Evolutionary conservation across 2,888 invertebrate species (phyloP), one percentile per base, ranked within the genome.

Genomic region (Laothoe populi): DNA sequence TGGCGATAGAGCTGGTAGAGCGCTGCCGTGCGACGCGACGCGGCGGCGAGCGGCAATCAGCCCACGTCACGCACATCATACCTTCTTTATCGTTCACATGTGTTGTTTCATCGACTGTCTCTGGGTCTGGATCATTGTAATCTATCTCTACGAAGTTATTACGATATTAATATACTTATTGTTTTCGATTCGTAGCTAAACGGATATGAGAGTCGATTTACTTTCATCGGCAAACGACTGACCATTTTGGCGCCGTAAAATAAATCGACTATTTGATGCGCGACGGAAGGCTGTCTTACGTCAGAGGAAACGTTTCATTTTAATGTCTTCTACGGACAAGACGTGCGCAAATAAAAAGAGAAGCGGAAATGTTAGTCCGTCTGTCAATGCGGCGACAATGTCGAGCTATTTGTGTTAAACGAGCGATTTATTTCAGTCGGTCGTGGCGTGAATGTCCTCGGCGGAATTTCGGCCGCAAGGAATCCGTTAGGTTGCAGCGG

Each of bases 361-460:
- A 84, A 90, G 83, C 90, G 91, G 90, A 91, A 89, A 87, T 84
- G 85, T 83, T 82, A 79, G 83, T 88, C 83, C 78, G 88, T 86
- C 86, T 88, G 88, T 89, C 89, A 87, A 87, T 89, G 88, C 82
- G 84, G 81, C 84, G 87, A 90, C 90, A 90, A 87, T 90, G 88
- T 86, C 81, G 85, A 84, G 88, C 90, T 91, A 90, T 92, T 91
- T 91, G 88, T 86, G 91, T 90, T 88, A 89, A 88, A 91, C 84
- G 87, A 86, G 87, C 90, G 88, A 89, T 90, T 91, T 91, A 92
- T 92, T 92, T 92, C 89, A 92, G 91, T 90, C 90, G 83, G 86
- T 85, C 82, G 89, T 77, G 83, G 83, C 90, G 91, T 92, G 92
- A 92, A 92, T 76, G 92, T 86, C 90, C 91, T 86, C 90, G 73